phyloP scores from a whole-genome alignment of 2,888 invertebrate genomes.

The Drosophila gaucha region DNA sequence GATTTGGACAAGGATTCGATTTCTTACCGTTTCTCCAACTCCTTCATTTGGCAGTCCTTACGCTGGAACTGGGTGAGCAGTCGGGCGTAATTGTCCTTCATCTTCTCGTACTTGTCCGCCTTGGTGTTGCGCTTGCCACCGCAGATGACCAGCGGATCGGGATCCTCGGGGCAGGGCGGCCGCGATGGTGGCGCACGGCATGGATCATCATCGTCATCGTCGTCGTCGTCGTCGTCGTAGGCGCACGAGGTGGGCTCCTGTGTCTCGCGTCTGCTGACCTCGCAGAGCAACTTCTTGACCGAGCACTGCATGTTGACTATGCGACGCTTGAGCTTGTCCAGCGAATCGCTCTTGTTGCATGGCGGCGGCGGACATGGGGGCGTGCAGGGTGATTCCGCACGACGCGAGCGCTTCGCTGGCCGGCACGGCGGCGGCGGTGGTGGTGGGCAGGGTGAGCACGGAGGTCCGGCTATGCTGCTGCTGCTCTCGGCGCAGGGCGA shows the following conservation, averaged over 20 bases:
- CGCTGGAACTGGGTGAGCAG: constrained; percentile 78
- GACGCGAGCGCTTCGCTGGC: constrained; percentile 21
- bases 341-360: constrained; percentile 43
- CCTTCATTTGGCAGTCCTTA: constrained; percentile 82
- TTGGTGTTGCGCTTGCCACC: constrained; percentile 71
- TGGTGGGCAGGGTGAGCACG: constrained; percentile 19
- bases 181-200: constrained; percentile 2
- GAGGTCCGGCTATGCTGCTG: constrained; percentile 26
- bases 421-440: constrained; percentile 5
- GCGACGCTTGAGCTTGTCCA: constrained; percentile 72
- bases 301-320: constrained; percentile 74
- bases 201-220: constrained; percentile 1
- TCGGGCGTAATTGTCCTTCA: constrained; percentile 82
- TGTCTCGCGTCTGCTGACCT: constrained; percentile 61
- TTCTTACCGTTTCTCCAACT: constrained; percentile 73
- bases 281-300: constrained; percentile 69
- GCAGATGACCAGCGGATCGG: constrained; percentile 68
- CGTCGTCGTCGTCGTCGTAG: constrained; percentile 35
- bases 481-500: constrained; percentile 42
- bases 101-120: constrained; percentile 72
- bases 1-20: fast-evolving
- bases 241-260: constrained; percentile 18
- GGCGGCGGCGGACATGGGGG: constrained; percentile 14
- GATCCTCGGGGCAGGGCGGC: constrained; percentile 57
- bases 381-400: constrained; percentile 14